Base-by-base conservation (phyloP, 1,140 invertebrate genomes). In the Apis cerana region DNA sequence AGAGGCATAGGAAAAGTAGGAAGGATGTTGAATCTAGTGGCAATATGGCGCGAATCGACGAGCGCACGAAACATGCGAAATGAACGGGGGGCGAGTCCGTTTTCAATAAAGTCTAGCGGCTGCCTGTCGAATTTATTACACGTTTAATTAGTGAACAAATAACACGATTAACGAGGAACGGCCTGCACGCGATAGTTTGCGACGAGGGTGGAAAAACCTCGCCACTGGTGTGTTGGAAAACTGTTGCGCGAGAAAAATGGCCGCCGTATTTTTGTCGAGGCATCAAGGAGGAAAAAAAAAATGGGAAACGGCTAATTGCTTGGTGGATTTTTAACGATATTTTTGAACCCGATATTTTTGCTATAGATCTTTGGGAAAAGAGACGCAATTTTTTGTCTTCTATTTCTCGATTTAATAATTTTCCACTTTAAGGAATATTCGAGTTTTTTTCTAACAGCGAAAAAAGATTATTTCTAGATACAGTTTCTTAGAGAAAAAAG, bases 61-160 rank as follows among this genome's bases (percentile, higher is more conserved):
- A 21, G 67, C 27, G 21, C 43, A 21, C 56, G 43, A 61, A 77
- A 65, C 43, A 62, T 15, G 59, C 62, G 75, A 75, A 80, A 87
- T 61, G 76, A 83, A 79, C 70, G 75, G 59, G 48, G 11, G 48
- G 52, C 23, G 43, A 17, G 72, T 43, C 19, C 59, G 72, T 52
- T 76, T 58, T 72, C 80, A 81, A 76, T 81, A 75, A 76, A 76
- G 50, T 64, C 62, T 27, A n/a, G 61, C 19, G 8, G 33, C 33
- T 43, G 23, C 48, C 33, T 65, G 62, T 23, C 82, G 72, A 88
- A 89, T 89, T 89, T 90, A 90, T 89, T 68, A 88, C 77, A 69
- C 82, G 85, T 83, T 89, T 89, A 90, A 90, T 90, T 89, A 90
- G 88, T 82, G 80, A 69, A 80, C 85, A 89, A 90, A 89, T 88